Evolutionary conservation across 2,888 invertebrate genomes (phyloP), one percentile per base, ranked within the genome.

Genomic region (Drosophila antonietae): DNA sequence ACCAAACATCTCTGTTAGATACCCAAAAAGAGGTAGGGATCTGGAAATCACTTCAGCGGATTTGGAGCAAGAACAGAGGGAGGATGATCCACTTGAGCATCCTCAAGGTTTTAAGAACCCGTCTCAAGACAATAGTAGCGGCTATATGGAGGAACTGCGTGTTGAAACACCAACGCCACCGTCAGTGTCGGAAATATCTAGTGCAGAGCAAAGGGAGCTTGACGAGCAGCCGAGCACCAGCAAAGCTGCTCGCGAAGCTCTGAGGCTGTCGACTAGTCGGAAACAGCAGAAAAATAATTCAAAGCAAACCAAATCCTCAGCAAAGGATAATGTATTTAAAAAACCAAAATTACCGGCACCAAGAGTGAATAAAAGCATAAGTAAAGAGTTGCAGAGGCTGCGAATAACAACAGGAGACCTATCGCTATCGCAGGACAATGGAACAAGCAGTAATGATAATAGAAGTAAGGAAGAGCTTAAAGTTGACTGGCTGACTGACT

Each of bases 251-350:
- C 67, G 59, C 4, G 14, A 59, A 9, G 52, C 49, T 1, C n/a
- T 73, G 2, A n/a, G 51, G 9, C 15, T 20, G 9, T 63, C 60
- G 3, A 8, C 37, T 0, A n/a, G 1, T 10, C 37, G 33, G 9
- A 23, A 31, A 12, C 23, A 39, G 7, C 33, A 6, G 3, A 10
- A 15, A 8, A 41, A 2, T 6, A 33, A 44, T 4, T 0, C 39
- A 43, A 20, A 8, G 8, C 44, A 12, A 18, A 59, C 46, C 3
- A 3, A 33, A 3, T 44, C 8, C 6, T 3, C 1, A 15, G 10
- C n/a, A 10, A 35, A 41, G 10, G 47, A 68, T 43, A 64, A 59
- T n/a, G 20, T 74, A 8, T 81, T 80, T 14, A 89, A 89, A 44
- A 80, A 78, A 60, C 81, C 83, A 14, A 4, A 23, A 3, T 20